Evolutionary conservation across 2,797 vertebrate genomes (phyloP), one percentile per base, ranked within the genome.

Genomic region (Microcaecilia unicolor): DNA sequence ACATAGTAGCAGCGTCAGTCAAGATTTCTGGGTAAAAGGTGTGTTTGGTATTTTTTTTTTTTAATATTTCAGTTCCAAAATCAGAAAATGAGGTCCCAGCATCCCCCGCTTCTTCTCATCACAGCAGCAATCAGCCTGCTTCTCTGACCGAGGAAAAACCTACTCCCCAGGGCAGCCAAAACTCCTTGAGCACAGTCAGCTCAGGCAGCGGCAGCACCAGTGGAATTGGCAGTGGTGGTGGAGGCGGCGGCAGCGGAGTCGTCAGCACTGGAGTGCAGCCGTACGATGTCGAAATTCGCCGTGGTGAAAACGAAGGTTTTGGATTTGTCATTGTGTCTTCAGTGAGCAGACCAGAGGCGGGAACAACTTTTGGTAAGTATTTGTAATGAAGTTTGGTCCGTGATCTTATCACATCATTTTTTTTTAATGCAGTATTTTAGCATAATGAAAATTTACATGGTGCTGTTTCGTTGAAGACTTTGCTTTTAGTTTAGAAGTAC

Each of bases 271-370:
- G 81, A 35, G 37, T 92, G 37, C 94, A 93, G 69, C 94, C 96
- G 18, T 98, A 98, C 0, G 96, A 98, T 1, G 96, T 98, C 25
- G 94, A 97, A 58, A 97, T 99, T 73, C 87, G 80, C 34, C 91
- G 96, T 0, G 93, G 94, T 0, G 96, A 99, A 62, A 99, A 81
- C 1, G 96, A 99, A 61, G 96, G 96, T 8, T 99, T 99, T 0
- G 94, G 96, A 15, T 99, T 99, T 0, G 96, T 98, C 76, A 99
- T 99, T 15, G 96, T 99, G 26, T 99, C 96, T 0, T 98, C 96
- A 0, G 93, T 99, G 61, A 98, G 95, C 31, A 68, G 96, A 45
- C 96, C 95, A 0, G 96, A 99, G 56, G 85, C 95, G 0, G 96
- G 96, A 47, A 98, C 93, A 0, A 97, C 91, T 5, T 98, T 99